Evolutionary conservation across 2,113 vertebrate species (phyloP), one percentile per base, ranked within the genome.

Genomic region (Clarias gariepinus): DNA sequence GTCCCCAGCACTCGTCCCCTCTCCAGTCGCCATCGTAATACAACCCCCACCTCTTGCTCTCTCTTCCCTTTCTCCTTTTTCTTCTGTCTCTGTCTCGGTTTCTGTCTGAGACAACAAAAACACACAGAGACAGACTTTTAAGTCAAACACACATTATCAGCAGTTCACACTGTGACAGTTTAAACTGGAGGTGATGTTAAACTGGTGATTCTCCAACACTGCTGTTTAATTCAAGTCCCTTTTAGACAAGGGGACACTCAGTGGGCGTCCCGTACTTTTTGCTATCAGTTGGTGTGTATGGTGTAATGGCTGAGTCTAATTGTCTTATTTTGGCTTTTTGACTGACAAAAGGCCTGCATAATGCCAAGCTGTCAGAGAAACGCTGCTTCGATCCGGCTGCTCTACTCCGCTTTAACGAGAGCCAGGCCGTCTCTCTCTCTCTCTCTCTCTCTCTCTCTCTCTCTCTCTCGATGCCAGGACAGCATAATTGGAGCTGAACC

Each of bases 1-100:
- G 81, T 88, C 66, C 81, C 86, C 74, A 28, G 76, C 63, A 47
- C 73, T 74, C 82, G 52, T 84, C 80, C 33, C 83, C 55, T 82
- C 28, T 77, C 57, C 73, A 63, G 33, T 52, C 47, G 64, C 83
- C n/a, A 63, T 68, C 79, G 81, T 86, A 86, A 84, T 81, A 64
- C 83, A 83, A 84, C 58, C 81, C 57, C n/a, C 52, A 30, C 55
- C 52, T 55, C 74, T 76, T 15, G 78, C 64, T 28, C 19, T 60
- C 52, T 41, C 81, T 41, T 15, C 36, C n/a, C 19, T 33, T 13
- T 78, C 28, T 41, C 30, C 23, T 25, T 76, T 86, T 55, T 63
- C 18, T 30, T 25, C 23, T 77, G 10, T 79, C 74, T 30, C 85
- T 74, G 66, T 81, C 53, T 58, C 78, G 13, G 11, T 68, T 82